Percentiles rank a stretch among this genome's conserved stretches.
phyloP scores from a whole-genome alignment of 2,888 invertebrate genomes.

The Cylloceria caligata region DNA sequence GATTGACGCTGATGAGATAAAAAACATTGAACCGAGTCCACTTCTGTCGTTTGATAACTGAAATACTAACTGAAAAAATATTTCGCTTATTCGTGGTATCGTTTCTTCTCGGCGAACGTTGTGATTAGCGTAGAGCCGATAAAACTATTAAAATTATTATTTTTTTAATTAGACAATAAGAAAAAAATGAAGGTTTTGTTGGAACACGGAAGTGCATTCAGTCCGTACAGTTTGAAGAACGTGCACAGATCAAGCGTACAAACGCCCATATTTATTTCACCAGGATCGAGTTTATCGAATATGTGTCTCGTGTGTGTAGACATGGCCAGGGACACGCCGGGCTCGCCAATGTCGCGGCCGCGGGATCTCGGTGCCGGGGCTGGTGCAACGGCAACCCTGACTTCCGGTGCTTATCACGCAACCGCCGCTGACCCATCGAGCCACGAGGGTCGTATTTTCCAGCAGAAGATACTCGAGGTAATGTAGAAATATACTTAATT shows the following conservation, averaged over 20 bases:
- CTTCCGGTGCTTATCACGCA: slow-evolving; percentile 84
- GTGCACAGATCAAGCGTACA: slow-evolving; percentile 43
- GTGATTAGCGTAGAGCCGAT: neutral
- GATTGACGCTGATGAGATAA: neutral
- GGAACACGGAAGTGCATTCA: slow-evolving; percentile 73
- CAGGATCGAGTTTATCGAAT: slow-evolving; percentile 69
- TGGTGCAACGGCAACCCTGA: slow-evolving; percentile 84
- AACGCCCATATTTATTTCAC: slow-evolving; percentile 52
- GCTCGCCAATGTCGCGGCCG: slow-evolving; percentile 84
- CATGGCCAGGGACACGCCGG: slow-evolving; percentile 85
- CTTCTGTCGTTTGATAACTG: neutral
- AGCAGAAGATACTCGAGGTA: slow-evolving; percentile 90
- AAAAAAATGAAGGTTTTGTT: slow-evolving; percentile 72
- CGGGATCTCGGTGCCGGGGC: slow-evolving; percentile 78
- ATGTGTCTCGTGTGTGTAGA: slow-evolving; percentile 81
- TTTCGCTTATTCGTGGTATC: neutral
- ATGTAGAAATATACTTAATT: slow-evolving; percentile 72
- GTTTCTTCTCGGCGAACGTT: neutral
- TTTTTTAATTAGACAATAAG: neutral
- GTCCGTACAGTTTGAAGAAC: slow-evolving; percentile 69
- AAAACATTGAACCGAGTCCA: neutral
- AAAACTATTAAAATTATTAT: neutral
- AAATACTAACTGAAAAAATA: neutral
- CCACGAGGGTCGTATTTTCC: slow-evolving; percentile 87
- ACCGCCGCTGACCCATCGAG: slow-evolving; percentile 86